Evolutionary conservation across 2,888 invertebrate genomes (phyloP), one percentile per base, ranked within the genome.

Genomic region (Baccha elongata): DNA sequence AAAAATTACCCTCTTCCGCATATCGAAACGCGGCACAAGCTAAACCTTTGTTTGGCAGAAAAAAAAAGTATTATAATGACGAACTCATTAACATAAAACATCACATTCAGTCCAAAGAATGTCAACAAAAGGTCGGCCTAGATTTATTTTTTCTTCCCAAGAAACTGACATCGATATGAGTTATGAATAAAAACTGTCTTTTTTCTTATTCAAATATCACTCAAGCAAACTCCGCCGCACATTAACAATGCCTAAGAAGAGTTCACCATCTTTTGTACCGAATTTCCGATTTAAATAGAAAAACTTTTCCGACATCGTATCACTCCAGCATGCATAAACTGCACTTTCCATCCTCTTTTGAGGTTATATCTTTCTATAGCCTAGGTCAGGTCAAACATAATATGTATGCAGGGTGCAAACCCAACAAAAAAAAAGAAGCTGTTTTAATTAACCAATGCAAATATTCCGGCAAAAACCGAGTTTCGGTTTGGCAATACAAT

Each of bases 81-180:
- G 15, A 73, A 68, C 62, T 69, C 74, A 80, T 74, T 74, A 74
- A 65, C 80, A 80, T 80, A 80, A 69, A 80, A 64, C 64, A 69
- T 60, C 60, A 64, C 37, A 67, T 55, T n/a, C n/a, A 68, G 74
- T 69, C 58, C 17, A 44, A 7, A 60, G 68, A 58, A 69, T 55
- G 65, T 60, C 74, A 50, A 69, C 74, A 80, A 74, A 62, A 74
- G 73, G 40, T 50, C 74, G 74, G 58, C 74, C 74, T 42, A 80
- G 50, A 58, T 58, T 40, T n/a, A n/a, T n/a, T n/a, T n/a, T n/a
- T n/a, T n/a, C n/a, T 58, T 46, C 17, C 4, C 35, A 44, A 23
- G 8, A 29, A 55, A 42, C 60, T 48, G 64, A 76, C 60, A 67
- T 52, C 44, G 19, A 67, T 60, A 65, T 40, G 44, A 52, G 37